Evolutionary conservation across 2,888 invertebrate genomes (phyloP).

Genomic region (Yponomeuta sedellus): DNA sequence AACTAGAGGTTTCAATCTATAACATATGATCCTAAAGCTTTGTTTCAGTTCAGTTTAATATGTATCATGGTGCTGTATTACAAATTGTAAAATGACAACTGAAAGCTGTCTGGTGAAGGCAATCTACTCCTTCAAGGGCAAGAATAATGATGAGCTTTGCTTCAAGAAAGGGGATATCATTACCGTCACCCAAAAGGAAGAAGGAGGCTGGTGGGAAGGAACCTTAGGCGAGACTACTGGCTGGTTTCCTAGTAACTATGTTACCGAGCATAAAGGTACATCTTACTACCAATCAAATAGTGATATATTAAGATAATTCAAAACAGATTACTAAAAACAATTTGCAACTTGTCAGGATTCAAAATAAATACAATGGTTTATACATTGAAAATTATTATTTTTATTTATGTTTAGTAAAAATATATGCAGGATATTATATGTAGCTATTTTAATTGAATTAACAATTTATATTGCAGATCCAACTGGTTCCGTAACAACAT

Average conservation of each 20-base stretch:
- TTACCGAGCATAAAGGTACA: slow-evolving; percentile 88
- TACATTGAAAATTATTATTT: too few species aligned
- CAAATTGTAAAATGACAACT: slow-evolving; percentile 58
- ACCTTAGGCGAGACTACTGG: slow-evolving; percentile 96
- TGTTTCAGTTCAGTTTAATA: slow-evolving; percentile 16
- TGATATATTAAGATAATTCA: neutral
- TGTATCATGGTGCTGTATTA: slow-evolving; percentile 49
- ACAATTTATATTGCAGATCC: slow-evolving; percentile 24
- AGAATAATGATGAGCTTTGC: slow-evolving; percentile 98
- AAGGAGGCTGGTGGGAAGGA: slow-evolving; percentile 99
- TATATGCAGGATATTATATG: too few species aligned
- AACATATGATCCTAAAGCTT: too few species aligned
- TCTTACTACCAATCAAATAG: neutral
- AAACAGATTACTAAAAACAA: too few species aligned
- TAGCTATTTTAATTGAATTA: too few species aligned
- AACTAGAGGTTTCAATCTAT: too few species aligned
- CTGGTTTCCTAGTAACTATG: slow-evolving; percentile 99
- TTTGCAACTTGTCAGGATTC: too few species aligned
- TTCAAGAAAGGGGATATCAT: slow-evolving; percentile 98
- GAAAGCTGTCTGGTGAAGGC: slow-evolving; percentile 89
- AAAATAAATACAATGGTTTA: too few species aligned
- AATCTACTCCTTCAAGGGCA: slow-evolving; percentile 94
- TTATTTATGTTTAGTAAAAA: too few species aligned
- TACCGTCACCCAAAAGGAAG: slow-evolving; percentile 95
- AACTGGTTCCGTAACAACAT: slow-evolving; percentile 76